phyloP scores from a whole-genome alignment of 2,113 vertebrate genomes.

The Salvelinus namaycush region DNA sequence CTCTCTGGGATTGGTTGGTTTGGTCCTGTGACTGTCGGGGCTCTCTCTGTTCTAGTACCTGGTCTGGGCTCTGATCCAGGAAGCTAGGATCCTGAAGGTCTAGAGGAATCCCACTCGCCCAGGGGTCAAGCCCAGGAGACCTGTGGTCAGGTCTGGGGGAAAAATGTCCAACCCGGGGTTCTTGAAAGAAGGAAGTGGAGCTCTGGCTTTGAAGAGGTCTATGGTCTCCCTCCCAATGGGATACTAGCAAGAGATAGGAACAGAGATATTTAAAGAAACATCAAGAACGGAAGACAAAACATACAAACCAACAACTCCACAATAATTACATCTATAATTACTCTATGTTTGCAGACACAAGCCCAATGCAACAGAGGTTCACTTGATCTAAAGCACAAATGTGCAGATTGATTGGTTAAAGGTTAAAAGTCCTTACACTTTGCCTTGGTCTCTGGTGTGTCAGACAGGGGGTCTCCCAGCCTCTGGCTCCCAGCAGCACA shows the following conservation, averaged over 20 bases:
- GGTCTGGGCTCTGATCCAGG: conserved; percentile 51
- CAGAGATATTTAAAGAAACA: neutral
- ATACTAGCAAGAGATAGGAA: conserved; percentile 37
- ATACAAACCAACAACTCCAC: neutral
- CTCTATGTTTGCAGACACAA: neutral
- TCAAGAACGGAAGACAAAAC: neutral
- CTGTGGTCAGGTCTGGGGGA: conserved; percentile 56
- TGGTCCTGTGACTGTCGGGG: conserved; percentile 14
- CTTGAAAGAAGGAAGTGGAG: conserved; percentile 53
- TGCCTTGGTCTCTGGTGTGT: conserved; percentile 45
- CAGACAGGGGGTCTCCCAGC: conserved; percentile 32
- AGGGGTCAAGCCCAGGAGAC: conserved; percentile 47
- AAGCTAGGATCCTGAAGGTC: conserved; percentile 54
- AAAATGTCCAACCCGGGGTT: conserved; percentile 56
- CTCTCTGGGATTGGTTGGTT: conserved; percentile 37
- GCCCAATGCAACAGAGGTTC: neutral
- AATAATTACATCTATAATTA: neutral
- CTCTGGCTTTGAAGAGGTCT: conserved; percentile 46
- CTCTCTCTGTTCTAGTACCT: conserved; percentile 26
- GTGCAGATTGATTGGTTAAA: neutral
- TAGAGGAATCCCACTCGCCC: conserved; percentile 32
- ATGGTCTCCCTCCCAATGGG: conserved; percentile 52
- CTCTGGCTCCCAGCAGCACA: conserved; percentile 38
- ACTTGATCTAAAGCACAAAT: no score
- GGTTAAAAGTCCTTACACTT: conserved; percentile 49